phyloP scores from a whole-genome alignment of 2,113 vertebrate genomes.

The Conger conger region DNA sequence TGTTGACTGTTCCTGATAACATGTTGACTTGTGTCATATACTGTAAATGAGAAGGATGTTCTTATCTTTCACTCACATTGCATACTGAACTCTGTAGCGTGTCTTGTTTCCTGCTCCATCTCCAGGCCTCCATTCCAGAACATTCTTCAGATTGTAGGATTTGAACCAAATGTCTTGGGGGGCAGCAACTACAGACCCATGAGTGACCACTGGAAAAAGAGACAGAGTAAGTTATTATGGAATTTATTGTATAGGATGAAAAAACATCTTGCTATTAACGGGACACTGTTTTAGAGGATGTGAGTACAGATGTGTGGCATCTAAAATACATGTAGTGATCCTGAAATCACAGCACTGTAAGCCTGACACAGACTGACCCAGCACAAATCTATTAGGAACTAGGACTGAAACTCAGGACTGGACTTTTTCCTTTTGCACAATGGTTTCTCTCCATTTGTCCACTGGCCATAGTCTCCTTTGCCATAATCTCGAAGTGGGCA shows the following conservation, averaged over 20 bases:
- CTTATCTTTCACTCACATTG: slow-evolving; percentile 72
- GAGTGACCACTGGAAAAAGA: not conserved
- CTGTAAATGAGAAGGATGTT: not conserved
- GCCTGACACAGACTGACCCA: too few relatives aligned
- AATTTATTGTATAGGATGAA: too few relatives aligned
- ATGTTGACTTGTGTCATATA: not conserved
- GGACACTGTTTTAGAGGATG: not conserved
- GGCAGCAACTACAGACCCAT: not conserved
- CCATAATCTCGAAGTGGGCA: too few relatives aligned
- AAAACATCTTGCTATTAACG: slow-evolving; percentile 32
- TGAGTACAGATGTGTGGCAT: not conserved
- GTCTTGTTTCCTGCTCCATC: slow-evolving; percentile 50
- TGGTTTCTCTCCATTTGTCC: too few relatives aligned
- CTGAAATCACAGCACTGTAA: too few relatives aligned
- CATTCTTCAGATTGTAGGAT: slow-evolving; percentile 83
- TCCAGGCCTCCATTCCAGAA: slow-evolving; percentile 78
- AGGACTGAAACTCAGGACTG: too few relatives aligned
- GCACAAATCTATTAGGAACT: too few relatives aligned
- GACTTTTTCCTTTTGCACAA: too few relatives aligned
- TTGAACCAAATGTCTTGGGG: slow-evolving; percentile 69
- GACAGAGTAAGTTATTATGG: not conserved
- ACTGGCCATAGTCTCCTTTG: too few relatives aligned
- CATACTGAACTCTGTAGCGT: slow-evolving; percentile 79
- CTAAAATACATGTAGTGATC: not conserved
- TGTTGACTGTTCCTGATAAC: not conserved